A percentile compares a stretch with the other conserved stretches of the same genome.
These are phyloP conservation scores for Pomacea canaliculata DNA, from an alignment of 2,888 invertebrate genomes.

Conservation along the genomic window DNA sequence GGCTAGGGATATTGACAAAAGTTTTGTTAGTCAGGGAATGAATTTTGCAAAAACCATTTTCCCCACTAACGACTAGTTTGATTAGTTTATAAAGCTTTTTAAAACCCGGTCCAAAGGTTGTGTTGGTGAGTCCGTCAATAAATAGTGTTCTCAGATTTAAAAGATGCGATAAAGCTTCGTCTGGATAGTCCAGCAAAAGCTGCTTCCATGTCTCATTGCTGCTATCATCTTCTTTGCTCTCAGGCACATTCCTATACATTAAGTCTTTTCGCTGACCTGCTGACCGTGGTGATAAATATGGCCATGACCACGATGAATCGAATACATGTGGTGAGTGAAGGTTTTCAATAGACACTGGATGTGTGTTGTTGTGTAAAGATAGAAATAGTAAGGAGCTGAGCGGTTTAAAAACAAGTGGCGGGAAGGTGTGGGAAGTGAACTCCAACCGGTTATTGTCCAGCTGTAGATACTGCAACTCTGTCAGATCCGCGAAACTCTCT, in stretches of 20 bases:
- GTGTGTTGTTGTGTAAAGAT: slow-evolving; percentile 3
- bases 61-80: not conserved
- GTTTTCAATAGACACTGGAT: not conserved
- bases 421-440: not conserved
- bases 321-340: not conserved
- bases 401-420: slow-evolving; percentile 12
- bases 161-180: slow-evolving; percentile 14
- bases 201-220: not conserved
- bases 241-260: not conserved
- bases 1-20: not conserved
- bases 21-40: not conserved
- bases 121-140: slow-evolving; percentile 21
- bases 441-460: slow-evolving; percentile 6
- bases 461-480: not conserved
- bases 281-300: not conserved
- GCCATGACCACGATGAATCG: not conserved
- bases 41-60: not conserved
- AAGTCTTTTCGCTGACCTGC: not conserved
- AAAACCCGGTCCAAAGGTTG: slow-evolving; percentile 15
- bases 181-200: slow-evolving; percentile 17
- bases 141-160: not conserved
- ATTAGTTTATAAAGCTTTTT: not conserved
- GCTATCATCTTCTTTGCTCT: not conserved
- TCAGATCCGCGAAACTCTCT: slow-evolving; percentile 6
- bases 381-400: not conserved